Evolutionary conservation across 92 coral and sea anemone species (phyloP), one percentile per base, ranked within the genome.

Genomic region (Galaxea fascicularis): DNA sequence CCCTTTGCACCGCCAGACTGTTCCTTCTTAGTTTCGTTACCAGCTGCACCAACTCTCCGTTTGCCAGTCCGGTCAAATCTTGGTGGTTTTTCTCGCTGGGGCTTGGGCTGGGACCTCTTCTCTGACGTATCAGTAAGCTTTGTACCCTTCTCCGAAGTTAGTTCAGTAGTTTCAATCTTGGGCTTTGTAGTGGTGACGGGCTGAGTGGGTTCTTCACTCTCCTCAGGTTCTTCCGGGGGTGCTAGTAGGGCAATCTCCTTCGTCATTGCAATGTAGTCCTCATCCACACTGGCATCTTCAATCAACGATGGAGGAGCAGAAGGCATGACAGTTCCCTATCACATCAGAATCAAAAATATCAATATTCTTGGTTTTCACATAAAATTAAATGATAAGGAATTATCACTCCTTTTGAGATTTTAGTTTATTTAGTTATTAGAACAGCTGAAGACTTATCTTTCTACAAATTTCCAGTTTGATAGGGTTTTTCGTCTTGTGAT

Each of bases 171-270:
- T 29, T 71, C 83, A 2, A 35, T 74, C 79, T 91, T 86, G 49
- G 70, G 68, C 49, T 89, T 90, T 16, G 75, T 73, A 53, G 77
- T 76, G 31, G 56, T 22, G 20, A 31, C 74, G 28, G 85, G 12
- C 24, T 28, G 83, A 22, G 88, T 28, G 20, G 88, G 90, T 25
- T 74, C 77, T 46, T 65, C 82, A 58, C 64, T 80, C 30, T 91
- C 93, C 26, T 94, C 98, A 49, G 90, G 88, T 67, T 94, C 98
- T 62, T 94, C 98, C 15, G 91, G 73, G 20, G 92, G 95, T 18
- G 98, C 98, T 87, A 94, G 93, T 0, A 90, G 82, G 65, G 93
- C 98, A 63, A 94, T 94, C 74, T 94, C 98, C 76, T 94, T 94
- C 3, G 95, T 92, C 77, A 94, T 94, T 65, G 91, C 95, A 80